These are phyloP conservation scores for Eunapius fragilis DNA, from an alignment of 37 sponge, comb jelly and placozoan genomes.

Conservation along the genomic window DNA sequence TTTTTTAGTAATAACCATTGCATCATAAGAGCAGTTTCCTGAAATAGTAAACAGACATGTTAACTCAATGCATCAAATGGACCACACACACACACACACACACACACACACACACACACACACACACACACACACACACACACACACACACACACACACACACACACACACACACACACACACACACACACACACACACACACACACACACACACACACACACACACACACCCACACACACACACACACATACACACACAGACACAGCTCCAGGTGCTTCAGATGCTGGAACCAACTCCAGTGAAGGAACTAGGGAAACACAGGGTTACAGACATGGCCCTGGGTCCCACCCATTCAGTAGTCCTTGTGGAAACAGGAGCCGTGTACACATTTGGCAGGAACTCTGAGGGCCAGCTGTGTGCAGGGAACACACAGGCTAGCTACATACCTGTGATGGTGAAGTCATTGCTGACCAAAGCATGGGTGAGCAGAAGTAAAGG, in stretches of 20 bases:
- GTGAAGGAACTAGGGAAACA: constrained; percentile 86
- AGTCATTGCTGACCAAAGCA: constrained; percentile 44
- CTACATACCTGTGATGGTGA: constrained; percentile 52
- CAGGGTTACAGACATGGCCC: constrained; percentile 82
- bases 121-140: background rate
- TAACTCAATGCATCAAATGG: too few relatives aligned
- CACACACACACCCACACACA: background rate
- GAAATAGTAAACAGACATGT: too few relatives aligned
- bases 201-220: background rate
- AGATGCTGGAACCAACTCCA: constrained; percentile 57
- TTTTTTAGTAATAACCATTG: too few relatives aligned
- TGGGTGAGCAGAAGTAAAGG: too few relatives aligned
- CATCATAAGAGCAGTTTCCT: too few relatives aligned
- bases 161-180: too few relatives aligned
- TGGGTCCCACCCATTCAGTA: constrained; percentile 91
- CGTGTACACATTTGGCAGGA: constrained; percentile 92
- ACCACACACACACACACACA: background rate
- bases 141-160: constrained; percentile 18
- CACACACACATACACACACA: background rate
- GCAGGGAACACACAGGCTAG: constrained; percentile 44
- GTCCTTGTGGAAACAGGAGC: constrained; percentile 81
- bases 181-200: background rate
- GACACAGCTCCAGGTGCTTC: constrained; percentile 66
- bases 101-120: background rate
- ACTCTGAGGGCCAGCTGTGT: constrained; percentile 91